Evolutionary conservation across 35 echinoderm and acorn worm genomes (phyloP), one percentile per base, ranked within the genome.

Genomic region (Ophioderma brevispina): DNA sequence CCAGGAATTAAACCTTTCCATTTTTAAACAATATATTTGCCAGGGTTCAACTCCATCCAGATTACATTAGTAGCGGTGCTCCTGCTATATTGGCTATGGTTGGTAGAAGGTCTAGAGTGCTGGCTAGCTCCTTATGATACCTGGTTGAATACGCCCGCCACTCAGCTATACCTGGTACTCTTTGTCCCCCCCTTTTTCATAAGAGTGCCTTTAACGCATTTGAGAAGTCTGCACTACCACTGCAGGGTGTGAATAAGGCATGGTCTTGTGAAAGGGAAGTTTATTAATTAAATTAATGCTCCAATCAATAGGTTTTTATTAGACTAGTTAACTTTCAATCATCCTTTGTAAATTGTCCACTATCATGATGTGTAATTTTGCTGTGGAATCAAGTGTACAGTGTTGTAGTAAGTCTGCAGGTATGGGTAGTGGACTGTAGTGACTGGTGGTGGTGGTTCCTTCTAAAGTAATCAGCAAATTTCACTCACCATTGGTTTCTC

Each of bases 141-240:
- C 94, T 37, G 94, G 90, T 32, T 81, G 85, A 39, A 96, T 92
- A 17, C 43, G 86, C 25, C 94, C 94, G 37, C 94, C 94, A 92
- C 46, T 91, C 52, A 8, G 94, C 94, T 52, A 96, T 96, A 39
- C 85, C 94, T 30, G 94, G 94, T 34, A 96, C 94, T 25, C 94
- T 85, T 31, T 92, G 90, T 32, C 90, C 94, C 0, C 94, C 94
- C n/a, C n/a, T n/a, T n/a, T n/a, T 86, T 96, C 94, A 35, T 96
- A 96, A 23, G 94, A n/a, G 94, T 96, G 14, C 90, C 94, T 78
- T 96, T 96, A 33, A 90, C 94, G 38, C 94, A 96, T 80, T 96
- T 96, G 30, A 96, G 81, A 41, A 96, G 81, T 55, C 94, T 39
- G 90, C 94, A 85, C 76, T 96, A 25, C 94, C 94, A 33, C 84